Conservation (phyloP, 2,797 vertebrate species). For the Numenius phaeopus region DNA sequence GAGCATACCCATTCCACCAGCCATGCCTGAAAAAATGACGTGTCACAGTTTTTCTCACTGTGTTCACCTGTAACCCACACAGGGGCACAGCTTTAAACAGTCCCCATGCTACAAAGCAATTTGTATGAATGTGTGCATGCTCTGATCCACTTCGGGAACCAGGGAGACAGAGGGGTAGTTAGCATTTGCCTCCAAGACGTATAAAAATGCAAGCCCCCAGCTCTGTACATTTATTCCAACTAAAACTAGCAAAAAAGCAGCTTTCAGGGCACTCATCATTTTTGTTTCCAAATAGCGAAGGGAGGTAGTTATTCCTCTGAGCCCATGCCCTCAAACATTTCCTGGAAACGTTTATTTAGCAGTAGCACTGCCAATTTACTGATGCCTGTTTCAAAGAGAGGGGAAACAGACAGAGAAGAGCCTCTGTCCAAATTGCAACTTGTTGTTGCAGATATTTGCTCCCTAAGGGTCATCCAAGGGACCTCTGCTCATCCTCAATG, state of each 20-base stretch:
- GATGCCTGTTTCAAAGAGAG: conserved; percentile 1
- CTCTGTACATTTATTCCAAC: neutral
- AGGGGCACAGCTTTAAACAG: neutral
- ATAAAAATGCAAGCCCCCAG: neutral
- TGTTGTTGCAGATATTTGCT: neutral
- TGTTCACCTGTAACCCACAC: neutral
- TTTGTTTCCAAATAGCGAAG: conserved; percentile 15
- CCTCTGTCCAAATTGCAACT: neutral
- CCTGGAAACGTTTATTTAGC: conserved; percentile 39
- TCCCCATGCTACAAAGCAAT: neutral
- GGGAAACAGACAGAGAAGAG: neutral
- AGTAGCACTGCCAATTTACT: neutral
- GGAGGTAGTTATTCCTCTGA: neutral
- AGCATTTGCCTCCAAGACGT: neutral
- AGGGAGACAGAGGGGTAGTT: neutral
- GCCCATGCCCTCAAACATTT: neutral
- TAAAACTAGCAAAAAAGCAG: neutral
- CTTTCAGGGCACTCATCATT: neutral
- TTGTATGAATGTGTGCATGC: neutral
- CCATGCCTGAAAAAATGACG: neutral
- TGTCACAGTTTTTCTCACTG: neutral
- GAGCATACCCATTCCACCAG: neutral
- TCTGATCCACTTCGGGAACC: neutral
- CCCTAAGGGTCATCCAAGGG: neutral
- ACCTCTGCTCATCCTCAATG: neutral